These are phyloP conservation scores for Cactoblastis cactorum DNA, from an alignment of 2,888 invertebrate species.

Conservation along the genomic window DNA sequence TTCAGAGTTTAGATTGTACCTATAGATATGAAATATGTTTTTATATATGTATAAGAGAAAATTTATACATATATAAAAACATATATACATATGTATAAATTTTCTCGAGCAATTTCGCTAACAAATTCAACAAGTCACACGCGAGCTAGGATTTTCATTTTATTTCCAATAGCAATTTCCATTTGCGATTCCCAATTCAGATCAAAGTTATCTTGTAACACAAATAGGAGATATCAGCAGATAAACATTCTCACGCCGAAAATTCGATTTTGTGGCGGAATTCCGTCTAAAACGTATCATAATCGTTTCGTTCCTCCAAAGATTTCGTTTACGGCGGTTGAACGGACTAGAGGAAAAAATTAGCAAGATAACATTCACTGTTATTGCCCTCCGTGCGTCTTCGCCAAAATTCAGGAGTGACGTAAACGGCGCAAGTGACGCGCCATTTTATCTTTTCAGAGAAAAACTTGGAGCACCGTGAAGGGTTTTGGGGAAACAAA, in stretches of 20 bases:
- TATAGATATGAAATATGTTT: too few relatives aligned
- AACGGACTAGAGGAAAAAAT: slow-evolving; percentile 48
- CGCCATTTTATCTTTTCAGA: slow-evolving; percentile 43
- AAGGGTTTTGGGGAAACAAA: slow-evolving; percentile 21
- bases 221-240: slow-evolving; percentile 9
- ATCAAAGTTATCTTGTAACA: slow-evolving; percentile 2
- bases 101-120: background rate
- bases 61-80: background rate
- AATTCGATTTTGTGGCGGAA: slow-evolving; percentile 35
- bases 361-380: slow-evolving; percentile 63
- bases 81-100: background rate
- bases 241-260: slow-evolving; percentile 21
- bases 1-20: too few relatives aligned
- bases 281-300: slow-evolving; percentile 34
- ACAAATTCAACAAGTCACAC: slow-evolving; percentile 14
- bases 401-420: slow-evolving; percentile 49
- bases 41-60: too few relatives aligned
- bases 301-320: slow-evolving; percentile 37
- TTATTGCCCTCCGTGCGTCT: slow-evolving; percentile 55
- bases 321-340: slow-evolving; percentile 35
- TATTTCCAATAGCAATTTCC: slow-evolving; percentile 9
- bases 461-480: slow-evolving; percentile 18
- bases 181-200: slow-evolving; percentile 6
- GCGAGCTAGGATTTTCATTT: background rate
- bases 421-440: slow-evolving; percentile 41